These are phyloP conservation scores for Polyploca ridens DNA, from an alignment of 2,888 invertebrate species.

Conservation along the genomic window DNA sequence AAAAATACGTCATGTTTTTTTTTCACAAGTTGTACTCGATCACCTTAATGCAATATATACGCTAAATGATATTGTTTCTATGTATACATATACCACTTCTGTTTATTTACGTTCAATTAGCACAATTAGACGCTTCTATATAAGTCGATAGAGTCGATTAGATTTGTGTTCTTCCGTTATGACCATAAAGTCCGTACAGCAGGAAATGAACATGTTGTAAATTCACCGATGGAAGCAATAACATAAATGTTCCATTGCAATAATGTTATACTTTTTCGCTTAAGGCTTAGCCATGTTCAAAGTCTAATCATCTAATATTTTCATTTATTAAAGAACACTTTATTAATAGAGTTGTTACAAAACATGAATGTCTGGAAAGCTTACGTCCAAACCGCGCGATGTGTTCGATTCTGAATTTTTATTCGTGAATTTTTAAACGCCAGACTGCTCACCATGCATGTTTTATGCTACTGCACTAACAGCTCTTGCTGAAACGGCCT, in stretches of 20 bases:
- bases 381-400: not conserved
- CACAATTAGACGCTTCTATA: slow-evolving; percentile 18
- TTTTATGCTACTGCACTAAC: slow-evolving; percentile 35
- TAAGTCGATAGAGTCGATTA: slow-evolving; percentile 18
- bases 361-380: not conserved
- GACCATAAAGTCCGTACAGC: slow-evolving; percentile 52
- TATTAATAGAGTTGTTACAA: not conserved
- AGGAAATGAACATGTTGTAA: slow-evolving; percentile 49
- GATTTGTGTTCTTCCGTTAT: slow-evolving; percentile 58
- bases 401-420: slow-evolving; percentile 28
- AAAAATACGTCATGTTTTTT: not conserved
- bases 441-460: slow-evolving; percentile 38
- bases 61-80: not conserved
- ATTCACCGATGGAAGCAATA: slow-evolving; percentile 13
- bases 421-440: slow-evolving; percentile 19
- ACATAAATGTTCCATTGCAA: slow-evolving; percentile 3
- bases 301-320: no score
- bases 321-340: no score
- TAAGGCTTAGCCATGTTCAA: not conserved
- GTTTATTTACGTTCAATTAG: slow-evolving; percentile 17
- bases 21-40: not conserved
- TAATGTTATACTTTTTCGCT: not conserved
- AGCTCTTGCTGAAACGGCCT: slow-evolving; percentile 18
- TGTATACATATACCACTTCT: slow-evolving; percentile 10
- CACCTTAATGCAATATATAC: not conserved